Conservation (phyloP, 2,797 vertebrate species). For the Trachops cirrhosus region DNA sequence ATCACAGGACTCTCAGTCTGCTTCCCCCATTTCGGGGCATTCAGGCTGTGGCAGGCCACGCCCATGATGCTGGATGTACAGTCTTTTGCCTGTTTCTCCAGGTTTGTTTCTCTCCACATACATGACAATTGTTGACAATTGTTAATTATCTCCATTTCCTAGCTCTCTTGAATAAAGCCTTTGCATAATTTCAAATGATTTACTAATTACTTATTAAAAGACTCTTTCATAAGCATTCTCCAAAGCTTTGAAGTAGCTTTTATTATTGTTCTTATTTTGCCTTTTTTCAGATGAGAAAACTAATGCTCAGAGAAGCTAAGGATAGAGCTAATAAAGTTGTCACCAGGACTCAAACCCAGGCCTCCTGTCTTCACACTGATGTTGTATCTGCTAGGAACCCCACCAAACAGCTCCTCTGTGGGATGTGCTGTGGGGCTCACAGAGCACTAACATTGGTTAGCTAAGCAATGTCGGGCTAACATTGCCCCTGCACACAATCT, state of each 20-base stretch:
- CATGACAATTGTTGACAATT: background rate
- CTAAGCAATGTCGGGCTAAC: too few species aligned
- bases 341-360: background rate
- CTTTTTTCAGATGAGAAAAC: background rate
- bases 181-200: background rate
- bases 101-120: background rate
- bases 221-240: background rate
- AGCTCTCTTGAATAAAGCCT: background rate
- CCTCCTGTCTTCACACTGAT: background rate
- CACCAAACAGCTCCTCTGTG: background rate
- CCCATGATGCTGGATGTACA: background rate
- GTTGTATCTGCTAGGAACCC: rapidly evolving
- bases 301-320: background rate
- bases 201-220: background rate
- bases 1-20: background rate
- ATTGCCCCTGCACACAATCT: background rate
- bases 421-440: background rate
- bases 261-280: background rate
- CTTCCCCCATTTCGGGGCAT: rapidly evolving
- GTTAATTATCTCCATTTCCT: background rate
- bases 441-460: too few species aligned
- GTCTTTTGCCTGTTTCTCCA: background rate
- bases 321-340: background rate
- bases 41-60: background rate
- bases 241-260: background rate